Evolutionary conservation across 1,140 invertebrate genomes (phyloP).

Genomic region (Brachionus rubens): DNA sequence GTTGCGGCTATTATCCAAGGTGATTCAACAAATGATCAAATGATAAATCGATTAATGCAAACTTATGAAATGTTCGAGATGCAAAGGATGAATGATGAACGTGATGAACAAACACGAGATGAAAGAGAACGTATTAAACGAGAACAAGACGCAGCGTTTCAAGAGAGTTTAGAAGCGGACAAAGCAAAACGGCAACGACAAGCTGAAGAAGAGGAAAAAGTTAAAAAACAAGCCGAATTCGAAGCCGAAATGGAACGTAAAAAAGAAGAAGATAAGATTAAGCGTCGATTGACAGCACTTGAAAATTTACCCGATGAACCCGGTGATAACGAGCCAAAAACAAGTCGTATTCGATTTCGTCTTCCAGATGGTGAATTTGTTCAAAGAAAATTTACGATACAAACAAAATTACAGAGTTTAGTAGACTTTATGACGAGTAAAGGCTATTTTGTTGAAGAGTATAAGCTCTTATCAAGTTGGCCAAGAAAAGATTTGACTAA

Average conservation of each 20-base stretch:
- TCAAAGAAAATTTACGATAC: slow-evolving; percentile 70
- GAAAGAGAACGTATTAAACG: slow-evolving; percentile 80
- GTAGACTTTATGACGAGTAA: slow-evolving; percentile 79
- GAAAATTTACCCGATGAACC: slow-evolving; percentile 54
- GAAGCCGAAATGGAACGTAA: slow-evolving; percentile 16
- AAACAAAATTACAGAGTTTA: slow-evolving; percentile 70
- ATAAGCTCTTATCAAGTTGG: slow-evolving; percentile 84
- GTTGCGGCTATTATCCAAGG: slow-evolving; percentile 42
- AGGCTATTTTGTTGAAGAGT: slow-evolving; percentile 79
- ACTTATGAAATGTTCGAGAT: slow-evolving; percentile 45
- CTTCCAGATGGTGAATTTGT: slow-evolving; percentile 72
- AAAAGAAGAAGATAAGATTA: slow-evolving; percentile 46
- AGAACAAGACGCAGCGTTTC: slow-evolving; percentile 89
- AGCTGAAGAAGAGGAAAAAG: slow-evolving; percentile 42
- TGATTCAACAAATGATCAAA: slow-evolving; percentile 20
- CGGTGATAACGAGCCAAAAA: slow-evolving; percentile 66
- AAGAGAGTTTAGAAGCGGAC: slow-evolving; percentile 81
- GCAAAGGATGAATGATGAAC: slow-evolving; percentile 26
- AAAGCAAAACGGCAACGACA: slow-evolving; percentile 64
- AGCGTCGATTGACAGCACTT: neutral
- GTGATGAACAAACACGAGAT: slow-evolving; percentile 69
- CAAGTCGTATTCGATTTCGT: slow-evolving; percentile 70
- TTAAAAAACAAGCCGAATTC: neutral
- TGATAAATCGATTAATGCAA: slow-evolving; percentile 42
- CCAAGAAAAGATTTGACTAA: slow-evolving; percentile 73